Conservation (phyloP, 2,888 invertebrate species). For the Beris chalybata region DNA sequence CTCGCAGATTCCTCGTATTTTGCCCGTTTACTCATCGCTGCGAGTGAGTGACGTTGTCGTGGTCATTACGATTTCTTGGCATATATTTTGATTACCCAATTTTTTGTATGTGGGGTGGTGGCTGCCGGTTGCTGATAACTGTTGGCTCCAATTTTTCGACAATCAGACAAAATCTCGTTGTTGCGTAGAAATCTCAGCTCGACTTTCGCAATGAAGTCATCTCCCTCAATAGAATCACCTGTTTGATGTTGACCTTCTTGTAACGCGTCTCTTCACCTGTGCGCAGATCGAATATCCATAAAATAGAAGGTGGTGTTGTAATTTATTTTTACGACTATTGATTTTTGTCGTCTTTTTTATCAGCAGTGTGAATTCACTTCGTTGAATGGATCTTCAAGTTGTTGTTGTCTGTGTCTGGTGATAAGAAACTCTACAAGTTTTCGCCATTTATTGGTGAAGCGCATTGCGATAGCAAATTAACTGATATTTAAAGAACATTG, state of each 20-base stretch:
- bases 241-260: slow-evolving; percentile 18
- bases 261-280: background rate
- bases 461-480: no score
- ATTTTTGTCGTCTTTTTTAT: background rate
- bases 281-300: background rate
- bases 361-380: no score
- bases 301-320: background rate
- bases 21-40: slow-evolving; percentile 13
- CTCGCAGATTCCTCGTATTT: slow-evolving; percentile 20
- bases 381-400: background rate
- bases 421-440: background rate
- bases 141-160: no score
- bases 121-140: no score
- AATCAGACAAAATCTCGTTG: no score
- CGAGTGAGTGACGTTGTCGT: background rate
- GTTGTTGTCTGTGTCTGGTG: no score
- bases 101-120: background rate
- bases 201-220: slow-evolving; percentile 15
- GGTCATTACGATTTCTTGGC: background rate
- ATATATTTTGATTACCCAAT: background rate
- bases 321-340: background rate
- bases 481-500: no score
- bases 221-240: slow-evolving; percentile 23
- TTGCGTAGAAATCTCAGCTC: no score
- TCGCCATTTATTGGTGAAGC: no score